Evolutionary conservation across 2,888 invertebrate species (phyloP), one percentile per base, ranked within the genome.

Genomic region (Gerris lacustris): DNA sequence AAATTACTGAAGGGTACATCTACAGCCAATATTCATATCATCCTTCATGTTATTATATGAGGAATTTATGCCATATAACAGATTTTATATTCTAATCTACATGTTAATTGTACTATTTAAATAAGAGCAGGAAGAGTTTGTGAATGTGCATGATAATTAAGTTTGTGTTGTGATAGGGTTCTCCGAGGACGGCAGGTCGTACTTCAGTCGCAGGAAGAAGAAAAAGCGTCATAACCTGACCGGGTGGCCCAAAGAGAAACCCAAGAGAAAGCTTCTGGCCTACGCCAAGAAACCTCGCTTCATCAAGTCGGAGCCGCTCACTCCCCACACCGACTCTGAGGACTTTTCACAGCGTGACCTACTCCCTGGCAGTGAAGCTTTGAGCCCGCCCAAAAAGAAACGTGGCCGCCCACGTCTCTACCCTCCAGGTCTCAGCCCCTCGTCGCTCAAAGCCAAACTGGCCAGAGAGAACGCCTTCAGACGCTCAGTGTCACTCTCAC

Each of bases 181-280:
- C 64, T 69, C 72, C 45, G 76, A 76, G 44, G 76, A 76, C 66
- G 74, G 74, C 44, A 73, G 74, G 6, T 71, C 73, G 9, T 72
- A 72, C n/a, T 72, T 71, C 67, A 72, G 74, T 11, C 84, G 85
- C 67, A 81, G 83, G 69, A 83, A 84, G 74, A 86, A 87, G 78
- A 85, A 86, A 79, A 87, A 88, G 81, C 55, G 55, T 55, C 87
- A 87, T 79, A 92, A 92, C 80, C 83, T 86, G 73, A 92, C 92
- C 0, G 92, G 92, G 7, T 92, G 92, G 92, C 92, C 92, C 0
- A 79, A 80, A 2, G 81, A 79, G 63, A 79, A 79, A 72, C 78
- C 79, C 72, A 76, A 77, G 43, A 78, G 78, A 69, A 79, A 78
- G 73, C 68, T 78, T 5, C 47, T 68, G 18, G 70, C 71, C 55